Evolutionary conservation across 2,113 vertebrate species (phyloP), one percentile per base, ranked within the genome.

Genomic region (Poeciliopsis prolifica): DNA sequence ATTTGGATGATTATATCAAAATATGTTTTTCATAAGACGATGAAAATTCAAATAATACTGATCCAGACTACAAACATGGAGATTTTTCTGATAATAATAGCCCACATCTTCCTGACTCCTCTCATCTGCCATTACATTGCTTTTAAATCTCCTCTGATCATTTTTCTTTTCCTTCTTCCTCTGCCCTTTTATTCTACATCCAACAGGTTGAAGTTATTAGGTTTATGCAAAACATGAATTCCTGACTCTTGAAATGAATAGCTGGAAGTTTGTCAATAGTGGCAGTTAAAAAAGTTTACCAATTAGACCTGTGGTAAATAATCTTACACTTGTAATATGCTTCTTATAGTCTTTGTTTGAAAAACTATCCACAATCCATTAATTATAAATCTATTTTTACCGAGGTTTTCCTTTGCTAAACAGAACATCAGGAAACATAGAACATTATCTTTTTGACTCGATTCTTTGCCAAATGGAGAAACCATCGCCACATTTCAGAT

Each of bases 281-380:
- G 8, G 17, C 22, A 22, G 24, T 54, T 54, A 0, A 24, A 19
- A 54, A 54, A 24, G 48, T 8, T 54, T 5, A 22, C 7, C 8
- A 54, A 22, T 7, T 54, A 22, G 51, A 24, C 17, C 44, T 48
- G 5, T 58, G 9, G 24, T n/a, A 58, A 58, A 58, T 24, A 8
- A 58, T 58, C 22, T 58, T 17, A n/a, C 19, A 58, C 7, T 24
- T 24, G 51, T n/a, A n/a, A 24, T n/a, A 48, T 48, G 4, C 5
- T 48, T 61, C 2, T 29, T 42, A 24, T 62, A 29, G 51, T 37
- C 64, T 24, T 26, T 51, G 58, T 73, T 68, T 22, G 79, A 80
- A 67, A 77, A 75, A 80, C 76, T 65, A 72, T 79, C 78, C 82
- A 81, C 28, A 81, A 78, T 51, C 68, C 84, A 89, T 77, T 66